Conservation (phyloP, 2,888 invertebrate genomes). For the Spicauda simplicius region DNA sequence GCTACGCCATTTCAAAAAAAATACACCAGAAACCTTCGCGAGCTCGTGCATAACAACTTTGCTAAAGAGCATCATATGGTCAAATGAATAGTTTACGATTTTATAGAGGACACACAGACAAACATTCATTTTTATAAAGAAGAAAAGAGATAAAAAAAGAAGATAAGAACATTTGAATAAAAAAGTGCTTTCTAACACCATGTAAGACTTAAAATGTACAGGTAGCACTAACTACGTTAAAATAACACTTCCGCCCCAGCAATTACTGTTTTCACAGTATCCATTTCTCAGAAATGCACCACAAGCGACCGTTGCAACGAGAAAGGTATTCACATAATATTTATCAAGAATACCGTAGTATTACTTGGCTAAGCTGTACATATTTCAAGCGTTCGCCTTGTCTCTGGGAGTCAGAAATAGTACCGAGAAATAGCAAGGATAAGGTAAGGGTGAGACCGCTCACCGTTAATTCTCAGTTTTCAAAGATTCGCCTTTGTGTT, state of each 20-base stretch:
- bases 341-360: constrained; percentile 34
- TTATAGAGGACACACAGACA: too few relatives aligned
- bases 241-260: background rate
- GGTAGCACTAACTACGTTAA: background rate
- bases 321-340: constrained; percentile 32
- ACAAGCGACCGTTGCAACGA: constrained; percentile 17
- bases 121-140: too few relatives aligned
- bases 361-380: constrained; percentile 33
- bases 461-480: constrained; percentile 3
- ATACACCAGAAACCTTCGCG: too few relatives aligned
- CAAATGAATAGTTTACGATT: too few relatives aligned
- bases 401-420: constrained; percentile 16
- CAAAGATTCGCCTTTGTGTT: constrained; percentile 1
- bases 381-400: constrained; percentile 29
- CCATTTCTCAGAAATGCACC: constrained; percentile 19
- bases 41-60: too few relatives aligned
- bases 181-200: too few relatives aligned
- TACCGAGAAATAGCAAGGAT: constrained; percentile 13
- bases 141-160: too few relatives aligned
- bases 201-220: background rate
- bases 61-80: too few relatives aligned
- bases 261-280: constrained; percentile 4
- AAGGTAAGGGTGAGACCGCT: background rate
- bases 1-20: too few relatives aligned
- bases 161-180: too few relatives aligned